Conservation (phyloP, 1,140 invertebrate species). For the Camponotus floridanus region DNA sequence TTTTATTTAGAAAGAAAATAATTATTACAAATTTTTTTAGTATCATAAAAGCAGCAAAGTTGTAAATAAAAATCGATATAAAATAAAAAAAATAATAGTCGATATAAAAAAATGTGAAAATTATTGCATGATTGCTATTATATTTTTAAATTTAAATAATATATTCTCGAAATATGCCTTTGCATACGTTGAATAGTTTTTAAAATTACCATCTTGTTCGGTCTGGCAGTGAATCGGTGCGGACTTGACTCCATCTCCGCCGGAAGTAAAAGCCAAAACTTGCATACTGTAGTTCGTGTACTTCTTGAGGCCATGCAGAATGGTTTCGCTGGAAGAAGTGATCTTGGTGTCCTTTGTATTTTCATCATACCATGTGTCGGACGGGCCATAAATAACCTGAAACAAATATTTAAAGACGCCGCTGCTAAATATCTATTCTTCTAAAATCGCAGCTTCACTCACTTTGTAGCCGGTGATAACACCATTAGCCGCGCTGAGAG, state of each 20-base stretch:
- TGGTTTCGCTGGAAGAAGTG: conserved; percentile 96
- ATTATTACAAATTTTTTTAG: too few relatives aligned
- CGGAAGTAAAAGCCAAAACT: conserved; percentile 97
- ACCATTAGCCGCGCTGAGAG: conserved; percentile 95
- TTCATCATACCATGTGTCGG: conserved; percentile 97
- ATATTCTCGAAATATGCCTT: neutral
- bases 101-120: too few relatives aligned
- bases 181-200: neutral
- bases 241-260: conserved; percentile 97
- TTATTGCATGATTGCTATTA: too few relatives aligned
- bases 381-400: conserved; percentile 95
- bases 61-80: too few relatives aligned
- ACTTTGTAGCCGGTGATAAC: conserved; percentile 98
- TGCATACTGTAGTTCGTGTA: conserved; percentile 99
- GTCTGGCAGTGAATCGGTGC: conserved; percentile 97
- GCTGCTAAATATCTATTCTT: neutral
- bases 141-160: conserved; percentile 26
- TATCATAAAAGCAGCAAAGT: too few relatives aligned
- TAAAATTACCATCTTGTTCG: conserved; percentile 94
- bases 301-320: conserved; percentile 96
- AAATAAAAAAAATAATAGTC: too few relatives aligned
- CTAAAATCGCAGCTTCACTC: neutral
- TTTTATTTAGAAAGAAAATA: too few relatives aligned
- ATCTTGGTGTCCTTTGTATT: conserved; percentile 96
- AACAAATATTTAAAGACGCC: conserved; percentile 43